These are phyloP conservation scores for Nothobranchius kuhntae DNA, from an alignment of 2,113 vertebrate species.

Conservation along the genomic window DNA sequence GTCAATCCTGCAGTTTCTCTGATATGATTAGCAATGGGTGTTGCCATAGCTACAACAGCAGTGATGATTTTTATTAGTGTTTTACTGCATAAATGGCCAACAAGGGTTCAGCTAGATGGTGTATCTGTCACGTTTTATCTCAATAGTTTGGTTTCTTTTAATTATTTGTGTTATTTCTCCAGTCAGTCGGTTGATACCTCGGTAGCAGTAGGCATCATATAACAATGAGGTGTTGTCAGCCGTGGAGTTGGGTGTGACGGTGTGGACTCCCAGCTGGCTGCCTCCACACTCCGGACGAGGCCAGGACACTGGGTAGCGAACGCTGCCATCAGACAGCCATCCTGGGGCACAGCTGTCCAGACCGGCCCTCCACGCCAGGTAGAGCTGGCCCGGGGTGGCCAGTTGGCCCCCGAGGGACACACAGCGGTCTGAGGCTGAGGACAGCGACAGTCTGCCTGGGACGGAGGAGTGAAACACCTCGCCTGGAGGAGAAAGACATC, in stretches of 20 bases:
- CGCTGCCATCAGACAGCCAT: conserved; percentile 92
- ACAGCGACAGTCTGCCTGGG: conserved; percentile 80
- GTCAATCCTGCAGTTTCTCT: conserved; percentile 45
- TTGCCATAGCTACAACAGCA: conserved; percentile 63
- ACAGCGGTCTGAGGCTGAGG: conserved; percentile 83
- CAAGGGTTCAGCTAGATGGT: background rate
- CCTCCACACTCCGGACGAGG: conserved; percentile 85
- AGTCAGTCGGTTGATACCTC: conserved; percentile 73
- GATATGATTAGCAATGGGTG: conserved; percentile 35
- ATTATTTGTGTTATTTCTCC: background rate
- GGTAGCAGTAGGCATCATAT: conserved; percentile 91
- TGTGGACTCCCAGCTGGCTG: conserved; percentile 80
- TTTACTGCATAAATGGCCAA: conserved; percentile 26
- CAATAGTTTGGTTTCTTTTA: too few relatives aligned
- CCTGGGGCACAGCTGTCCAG: conserved; percentile 91
- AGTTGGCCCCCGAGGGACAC: conserved; percentile 79
- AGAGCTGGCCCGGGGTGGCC: conserved; percentile 90
- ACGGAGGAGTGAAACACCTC: conserved; percentile 86
- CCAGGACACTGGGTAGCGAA: conserved; percentile 85
- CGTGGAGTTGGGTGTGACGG: conserved; percentile 80
- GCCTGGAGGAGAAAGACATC: conserved; percentile 71
- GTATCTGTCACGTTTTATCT: background rate
- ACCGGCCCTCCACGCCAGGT: conserved; percentile 89
- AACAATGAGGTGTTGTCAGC: conserved; percentile 71
- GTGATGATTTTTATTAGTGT: conserved; percentile 45